A percentile compares a stretch with the other conserved stretches of the same genome.
Evolutionary conservation across 2,888 invertebrate genomes (phyloP).

Genomic region (Eupithecia centaureata): DNA sequence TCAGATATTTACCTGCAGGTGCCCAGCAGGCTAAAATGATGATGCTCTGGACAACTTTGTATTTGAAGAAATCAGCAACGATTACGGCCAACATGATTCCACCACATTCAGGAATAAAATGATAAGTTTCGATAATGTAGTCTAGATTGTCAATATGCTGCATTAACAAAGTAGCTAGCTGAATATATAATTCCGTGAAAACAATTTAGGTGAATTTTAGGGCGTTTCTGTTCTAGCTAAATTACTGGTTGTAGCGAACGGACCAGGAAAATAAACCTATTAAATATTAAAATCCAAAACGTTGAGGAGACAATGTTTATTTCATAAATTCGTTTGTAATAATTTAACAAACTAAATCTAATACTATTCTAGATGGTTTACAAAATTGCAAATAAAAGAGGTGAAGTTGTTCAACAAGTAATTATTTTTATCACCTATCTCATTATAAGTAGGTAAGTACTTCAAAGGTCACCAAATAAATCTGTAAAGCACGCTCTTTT

Average conservation of each 20-base stretch:
- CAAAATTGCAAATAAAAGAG: background rate
- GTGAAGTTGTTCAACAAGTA: background rate
- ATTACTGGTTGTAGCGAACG: conserved; percentile 26
- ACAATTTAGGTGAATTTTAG: too few species aligned
- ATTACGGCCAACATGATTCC: conserved; percentile 52
- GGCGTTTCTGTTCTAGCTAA: conserved; percentile 46
- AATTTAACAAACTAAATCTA: conserved; percentile 24
- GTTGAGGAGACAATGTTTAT: conserved; percentile 20
- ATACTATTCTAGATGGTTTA: background rate
- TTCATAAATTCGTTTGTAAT: conserved; percentile 19
- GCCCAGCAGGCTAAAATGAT: conserved; percentile 65
- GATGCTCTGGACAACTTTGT: conserved; percentile 62
- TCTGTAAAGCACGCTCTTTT: background rate
- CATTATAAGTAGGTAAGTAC: background rate
- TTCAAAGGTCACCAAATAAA: background rate
- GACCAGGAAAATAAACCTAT: background rate
- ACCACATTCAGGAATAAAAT: conserved; percentile 4
- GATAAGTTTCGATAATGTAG: background rate
- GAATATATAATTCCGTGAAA: conserved; percentile 36
- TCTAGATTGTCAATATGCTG: background rate
- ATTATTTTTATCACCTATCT: background rate
- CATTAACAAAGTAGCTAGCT: background rate
- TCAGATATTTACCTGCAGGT: conserved; percentile 51
- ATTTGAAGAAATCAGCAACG: conserved; percentile 60
- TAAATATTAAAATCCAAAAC: conserved; percentile 22